Conservation (phyloP, 2,888 invertebrate species). For the Sesamia inferens region DNA sequence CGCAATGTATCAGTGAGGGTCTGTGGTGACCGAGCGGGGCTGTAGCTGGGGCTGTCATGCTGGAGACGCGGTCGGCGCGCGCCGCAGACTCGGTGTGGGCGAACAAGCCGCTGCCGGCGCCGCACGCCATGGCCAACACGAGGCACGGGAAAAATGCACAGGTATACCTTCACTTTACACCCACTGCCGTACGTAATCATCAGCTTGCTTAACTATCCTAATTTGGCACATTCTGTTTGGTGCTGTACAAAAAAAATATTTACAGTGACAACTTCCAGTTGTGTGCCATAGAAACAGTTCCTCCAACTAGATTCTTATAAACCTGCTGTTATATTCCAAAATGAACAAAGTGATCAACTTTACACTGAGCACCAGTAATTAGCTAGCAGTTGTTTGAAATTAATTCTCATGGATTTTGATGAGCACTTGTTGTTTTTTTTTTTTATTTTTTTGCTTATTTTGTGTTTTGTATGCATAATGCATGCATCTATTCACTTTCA, state of each 20-base stretch:
- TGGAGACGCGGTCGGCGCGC: conserved; percentile 93
- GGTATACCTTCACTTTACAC: conserved; percentile 73
- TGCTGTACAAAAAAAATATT: conserved; percentile 13
- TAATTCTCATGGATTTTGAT: conserved; percentile 30
- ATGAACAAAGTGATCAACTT: background rate
- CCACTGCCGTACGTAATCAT: conserved; percentile 43
- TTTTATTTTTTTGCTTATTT: conserved; percentile 27
- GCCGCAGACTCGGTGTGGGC: conserved; percentile 93
- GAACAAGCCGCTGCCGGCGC: conserved; percentile 90
- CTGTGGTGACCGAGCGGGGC: conserved; percentile 73
- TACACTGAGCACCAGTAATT: conserved; percentile 27
- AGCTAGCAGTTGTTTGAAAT: conserved; percentile 25
- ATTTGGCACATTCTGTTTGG: conserved; percentile 56
- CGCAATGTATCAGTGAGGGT: conserved; percentile 82
- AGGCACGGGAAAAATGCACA: conserved; percentile 93
- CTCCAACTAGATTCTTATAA: conserved; percentile 24
- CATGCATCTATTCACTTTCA: conserved; percentile 52
- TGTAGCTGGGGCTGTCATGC: conserved; percentile 90
- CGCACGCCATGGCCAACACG: conserved; percentile 89
- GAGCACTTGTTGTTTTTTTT: conserved; percentile 21
- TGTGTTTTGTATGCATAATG: conserved; percentile 38
- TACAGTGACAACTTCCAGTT: conserved; percentile 10
- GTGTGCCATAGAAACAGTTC: background rate
- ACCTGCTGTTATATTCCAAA: conserved; percentile 14
- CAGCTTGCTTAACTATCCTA: conserved; percentile 45